Conservation (phyloP, 2,797 vertebrate species). For the Sebastolobus altivelis region DNA sequence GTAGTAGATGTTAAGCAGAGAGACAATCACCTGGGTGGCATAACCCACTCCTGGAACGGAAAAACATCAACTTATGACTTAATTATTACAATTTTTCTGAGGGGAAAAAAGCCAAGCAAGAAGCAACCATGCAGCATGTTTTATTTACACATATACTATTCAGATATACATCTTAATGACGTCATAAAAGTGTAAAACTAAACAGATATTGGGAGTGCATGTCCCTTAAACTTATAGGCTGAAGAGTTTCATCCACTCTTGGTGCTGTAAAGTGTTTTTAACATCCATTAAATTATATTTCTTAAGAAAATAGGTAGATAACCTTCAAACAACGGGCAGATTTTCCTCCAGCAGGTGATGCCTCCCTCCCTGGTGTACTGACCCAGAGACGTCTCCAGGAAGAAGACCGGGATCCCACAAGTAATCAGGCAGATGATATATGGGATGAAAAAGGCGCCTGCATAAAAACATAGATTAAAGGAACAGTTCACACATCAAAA, state of each 20-base stretch:
- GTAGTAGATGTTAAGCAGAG: constrained; percentile 93
- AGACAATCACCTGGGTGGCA: constrained; percentile 93
- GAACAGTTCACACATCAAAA: constrained; percentile 3
- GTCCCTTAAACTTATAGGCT: not conserved
- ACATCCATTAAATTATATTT: not conserved
- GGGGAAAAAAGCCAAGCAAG: not conserved
- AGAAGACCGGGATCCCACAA: constrained; percentile 95
- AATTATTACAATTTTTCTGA: not conserved
- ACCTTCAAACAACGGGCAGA: constrained; percentile 79
- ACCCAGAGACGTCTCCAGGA: constrained; percentile 93
- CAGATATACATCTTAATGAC: not conserved
- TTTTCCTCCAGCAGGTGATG: constrained; percentile 93
- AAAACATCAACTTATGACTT: not conserved
- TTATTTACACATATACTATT: not conserved
- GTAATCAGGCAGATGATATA: constrained; percentile 98
- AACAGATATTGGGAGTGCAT: not conserved
- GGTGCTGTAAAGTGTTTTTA: not conserved
- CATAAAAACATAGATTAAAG: constrained; percentile 16
- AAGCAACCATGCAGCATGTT: not conserved
- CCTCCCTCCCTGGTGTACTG: constrained; percentile 96
- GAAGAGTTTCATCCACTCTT: not conserved
- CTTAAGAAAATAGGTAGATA: constrained; percentile 41
- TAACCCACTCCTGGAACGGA: constrained; percentile 91
- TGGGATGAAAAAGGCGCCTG: constrained; percentile 98
- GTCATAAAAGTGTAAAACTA: not conserved